phyloP scores from a whole-genome alignment of 2,113 vertebrate species.

The Pseudorhombus dupliciocellatus region DNA sequence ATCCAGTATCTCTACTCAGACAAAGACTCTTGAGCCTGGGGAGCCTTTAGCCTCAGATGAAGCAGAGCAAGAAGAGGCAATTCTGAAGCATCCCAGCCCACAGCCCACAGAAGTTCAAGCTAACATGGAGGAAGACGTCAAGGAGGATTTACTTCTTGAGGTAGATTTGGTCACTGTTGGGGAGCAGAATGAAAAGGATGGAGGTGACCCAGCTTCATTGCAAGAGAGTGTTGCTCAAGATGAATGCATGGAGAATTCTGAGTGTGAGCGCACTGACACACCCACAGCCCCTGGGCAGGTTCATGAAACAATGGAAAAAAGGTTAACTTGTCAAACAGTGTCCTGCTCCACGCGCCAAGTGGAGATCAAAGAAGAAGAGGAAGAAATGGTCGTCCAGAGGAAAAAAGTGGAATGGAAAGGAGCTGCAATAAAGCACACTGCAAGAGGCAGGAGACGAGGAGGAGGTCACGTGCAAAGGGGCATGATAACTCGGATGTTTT shows the following conservation, averaged over 20 bases:
- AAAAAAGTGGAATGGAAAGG: conserved; percentile 37
- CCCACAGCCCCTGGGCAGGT: conserved; percentile 1
- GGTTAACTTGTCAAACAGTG: conserved; percentile 48
- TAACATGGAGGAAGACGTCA: conserved; percentile 69
- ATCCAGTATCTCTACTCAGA: conserved; percentile 11
- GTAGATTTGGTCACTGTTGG: conserved; percentile 80
- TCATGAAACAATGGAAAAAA: conserved; percentile 26
- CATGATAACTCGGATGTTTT: conserved; percentile 20
- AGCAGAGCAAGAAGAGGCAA: conserved; percentile 16
- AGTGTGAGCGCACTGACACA: background rate
- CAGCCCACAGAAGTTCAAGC: conserved; percentile 41
- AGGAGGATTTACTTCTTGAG: conserved; percentile 75
- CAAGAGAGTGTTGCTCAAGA: conserved; percentile 31
- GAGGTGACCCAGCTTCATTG: background rate
- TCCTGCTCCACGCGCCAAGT: conserved; percentile 59
- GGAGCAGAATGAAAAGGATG: conserved; percentile 65
- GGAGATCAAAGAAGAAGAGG: conserved; percentile 78
- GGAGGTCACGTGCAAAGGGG: conserved; percentile 32
- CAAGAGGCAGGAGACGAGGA: conserved; percentile 43
- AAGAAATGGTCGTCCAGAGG: conserved; percentile 71
- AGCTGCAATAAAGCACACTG: conserved; percentile 6
- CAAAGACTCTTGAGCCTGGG: conserved; percentile 16
- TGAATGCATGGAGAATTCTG: conserved; percentile 18
- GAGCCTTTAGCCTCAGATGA: conserved; percentile 13
- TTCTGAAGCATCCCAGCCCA: conserved; percentile 7